Percentiles rank a stretch among this genome's conserved stretches.
Evolutionary conservation across 2,888 invertebrate genomes (phyloP).

Genomic region (Drosophila neotestacea): DNA sequence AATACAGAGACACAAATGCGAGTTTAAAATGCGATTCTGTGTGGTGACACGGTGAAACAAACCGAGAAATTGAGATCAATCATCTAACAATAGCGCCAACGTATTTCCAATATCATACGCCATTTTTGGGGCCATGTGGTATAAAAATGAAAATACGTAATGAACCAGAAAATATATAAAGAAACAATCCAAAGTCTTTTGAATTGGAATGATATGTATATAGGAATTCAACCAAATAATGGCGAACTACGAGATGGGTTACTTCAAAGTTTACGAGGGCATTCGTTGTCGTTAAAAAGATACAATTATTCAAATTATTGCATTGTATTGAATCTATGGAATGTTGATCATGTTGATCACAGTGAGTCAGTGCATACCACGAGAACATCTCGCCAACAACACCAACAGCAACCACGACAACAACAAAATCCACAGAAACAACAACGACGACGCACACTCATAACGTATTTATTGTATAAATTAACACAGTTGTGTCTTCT

Average conservation of each 20-base stretch:
- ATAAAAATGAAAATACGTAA: constrained; percentile 60
- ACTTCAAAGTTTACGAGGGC: not conserved
- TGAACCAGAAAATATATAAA: constrained; percentile 35
- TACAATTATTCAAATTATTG: constrained; percentile 7
- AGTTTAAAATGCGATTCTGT: constrained; percentile 9
- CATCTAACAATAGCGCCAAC: constrained; percentile 8
- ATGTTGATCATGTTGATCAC: not conserved
- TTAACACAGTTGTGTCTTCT: constrained; percentile 56
- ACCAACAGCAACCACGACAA: not conserved
- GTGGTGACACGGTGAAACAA: constrained; percentile 7
- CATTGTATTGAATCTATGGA: constrained; percentile 12
- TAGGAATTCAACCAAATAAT: constrained; percentile 5
- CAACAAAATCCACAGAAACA: not conserved
- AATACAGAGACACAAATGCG: not conserved
- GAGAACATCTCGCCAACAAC: not conserved
- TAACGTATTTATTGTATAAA: constrained; percentile 42
- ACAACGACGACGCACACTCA: constrained; percentile 6
- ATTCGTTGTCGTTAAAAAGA: not conserved
- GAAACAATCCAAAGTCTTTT: constrained; percentile 35
- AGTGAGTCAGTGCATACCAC: too few species aligned
- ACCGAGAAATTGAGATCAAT: not conserved
- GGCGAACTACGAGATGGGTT: constrained; percentile 3
- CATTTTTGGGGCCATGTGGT: constrained; percentile 55
- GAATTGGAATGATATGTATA: constrained; percentile 17
- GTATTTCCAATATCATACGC: not conserved